phyloP scores from a whole-genome alignment of 2,113 vertebrate species.

The Lepisosteus osseus region DNA sequence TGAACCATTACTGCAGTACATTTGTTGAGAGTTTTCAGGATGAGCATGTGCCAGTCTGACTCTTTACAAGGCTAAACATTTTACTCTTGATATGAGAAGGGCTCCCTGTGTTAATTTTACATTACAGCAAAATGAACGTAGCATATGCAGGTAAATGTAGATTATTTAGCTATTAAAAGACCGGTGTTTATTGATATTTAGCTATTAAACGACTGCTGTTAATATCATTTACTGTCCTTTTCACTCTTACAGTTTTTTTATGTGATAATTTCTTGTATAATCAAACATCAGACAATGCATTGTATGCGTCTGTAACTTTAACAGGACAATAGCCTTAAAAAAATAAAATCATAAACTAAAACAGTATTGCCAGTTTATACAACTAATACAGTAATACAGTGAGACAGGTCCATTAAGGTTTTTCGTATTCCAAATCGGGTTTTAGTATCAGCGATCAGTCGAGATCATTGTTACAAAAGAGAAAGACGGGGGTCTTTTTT shows the following conservation, averaged over 20 bases:
- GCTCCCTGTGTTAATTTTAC: neutral
- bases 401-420: neutral
- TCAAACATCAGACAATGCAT: conserved; percentile 3
- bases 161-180: neutral
- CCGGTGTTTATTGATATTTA: conserved; percentile 13
- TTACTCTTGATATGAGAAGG: neutral
- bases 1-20: conserved; percentile 20
- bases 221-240: neutral
- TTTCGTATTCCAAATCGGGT: conserved; percentile 2
- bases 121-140: neutral
- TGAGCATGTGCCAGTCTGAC: neutral
- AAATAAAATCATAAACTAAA: conserved; percentile 13
- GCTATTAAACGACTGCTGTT: conserved; percentile 8
- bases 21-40: neutral
- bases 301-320: neutral
- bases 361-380: conserved; percentile 17
- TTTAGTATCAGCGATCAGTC: conserved; percentile 10
- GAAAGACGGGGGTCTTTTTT: conserved; percentile 10
- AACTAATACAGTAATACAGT: conserved; percentile 17
- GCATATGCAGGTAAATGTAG: neutral
- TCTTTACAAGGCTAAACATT: conserved; percentile 8
- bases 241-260: conserved; percentile 1
- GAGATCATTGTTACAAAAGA: conserved; percentile 11
- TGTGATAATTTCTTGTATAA: neutral
- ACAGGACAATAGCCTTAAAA: conserved; percentile 9